Evolutionary conservation across 1,140 invertebrate genomes (phyloP).

Genomic region (Drosophila pseudoananassae): DNA sequence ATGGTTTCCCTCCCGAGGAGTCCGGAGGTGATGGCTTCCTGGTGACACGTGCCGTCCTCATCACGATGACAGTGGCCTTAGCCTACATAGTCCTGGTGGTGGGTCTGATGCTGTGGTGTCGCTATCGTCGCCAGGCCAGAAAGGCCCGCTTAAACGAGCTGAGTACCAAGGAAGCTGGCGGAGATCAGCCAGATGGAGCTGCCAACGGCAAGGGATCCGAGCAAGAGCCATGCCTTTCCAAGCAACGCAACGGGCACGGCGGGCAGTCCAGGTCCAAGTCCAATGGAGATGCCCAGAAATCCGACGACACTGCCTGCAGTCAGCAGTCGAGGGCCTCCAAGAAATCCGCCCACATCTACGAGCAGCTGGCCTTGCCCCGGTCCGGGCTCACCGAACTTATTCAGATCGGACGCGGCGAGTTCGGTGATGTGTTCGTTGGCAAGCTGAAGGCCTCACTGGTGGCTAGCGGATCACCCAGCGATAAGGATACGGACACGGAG

Average conservation of each 20-base stretch:
- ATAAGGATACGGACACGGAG: slow-evolving; percentile 74
- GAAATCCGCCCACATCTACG: slow-evolving; percentile 87
- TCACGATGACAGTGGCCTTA: slow-evolving; percentile 95
- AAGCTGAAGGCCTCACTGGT: slow-evolving; percentile 84
- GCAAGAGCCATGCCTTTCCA: slow-evolving; percentile 80
- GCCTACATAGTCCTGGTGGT: slow-evolving; percentile 96
- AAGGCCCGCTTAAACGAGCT: slow-evolving; percentile 73
- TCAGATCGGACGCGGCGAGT: slow-evolving; percentile 93
- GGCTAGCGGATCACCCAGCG: slow-evolving; percentile 32
- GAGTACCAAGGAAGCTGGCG: slow-evolving; percentile 67
- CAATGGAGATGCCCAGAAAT: slow-evolving; percentile 87
- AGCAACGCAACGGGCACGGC: slow-evolving; percentile 80
- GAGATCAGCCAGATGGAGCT: slow-evolving; percentile 64
- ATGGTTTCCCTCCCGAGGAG: slow-evolving; percentile 84
- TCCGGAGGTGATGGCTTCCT: slow-evolving; percentile 85
- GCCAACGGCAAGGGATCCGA: slow-evolving; percentile 79
- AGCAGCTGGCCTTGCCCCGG: slow-evolving; percentile 90
- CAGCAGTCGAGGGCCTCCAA: slow-evolving; percentile 90
- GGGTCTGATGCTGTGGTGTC: slow-evolving; percentile 95
- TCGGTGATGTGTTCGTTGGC: slow-evolving; percentile 93
- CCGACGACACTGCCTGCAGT: slow-evolving; percentile 92
- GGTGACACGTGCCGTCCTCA: slow-evolving; percentile 94
- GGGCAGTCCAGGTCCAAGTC: slow-evolving; percentile 85
- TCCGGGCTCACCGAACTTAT: slow-evolving; percentile 91
- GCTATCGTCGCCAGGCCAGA: slow-evolving; percentile 87